Percentiles rank a stretch among this genome's conserved stretches.
phyloP scores from a whole-genome alignment of 92 coral and sea anemone species.

The Actinernus sp. region DNA sequence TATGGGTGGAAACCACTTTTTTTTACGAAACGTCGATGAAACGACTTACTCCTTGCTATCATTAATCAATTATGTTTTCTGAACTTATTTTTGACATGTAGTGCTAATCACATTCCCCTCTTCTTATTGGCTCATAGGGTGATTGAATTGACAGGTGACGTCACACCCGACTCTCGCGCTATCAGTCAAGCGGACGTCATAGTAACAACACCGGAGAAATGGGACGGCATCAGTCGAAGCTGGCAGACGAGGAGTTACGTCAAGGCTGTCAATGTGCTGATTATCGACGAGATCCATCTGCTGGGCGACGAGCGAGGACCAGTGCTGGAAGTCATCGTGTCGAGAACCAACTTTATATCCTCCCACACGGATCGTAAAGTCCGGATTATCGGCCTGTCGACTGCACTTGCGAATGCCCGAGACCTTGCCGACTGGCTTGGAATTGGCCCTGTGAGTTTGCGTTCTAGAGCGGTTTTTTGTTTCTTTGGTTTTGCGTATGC shows the following conservation, averaged over 20 bases:
- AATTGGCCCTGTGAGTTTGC: slow-evolving; percentile 71
- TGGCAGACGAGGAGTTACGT: slow-evolving; percentile 99
- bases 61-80: no score
- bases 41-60: no score
- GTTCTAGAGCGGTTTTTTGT: no score
- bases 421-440: slow-evolving; percentile 99
- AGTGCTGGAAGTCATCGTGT: slow-evolving; percentile 97
- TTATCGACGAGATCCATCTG: slow-evolving; percentile 97
- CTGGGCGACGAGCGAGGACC: slow-evolving; percentile 99
- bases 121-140: no score
- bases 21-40: no score
- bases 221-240: slow-evolving; percentile 99
- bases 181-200: slow-evolving; percentile 98
- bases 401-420: slow-evolving; percentile 96
- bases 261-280: slow-evolving; percentile 86
- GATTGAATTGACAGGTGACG: slow-evolving; percentile 97
- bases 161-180: slow-evolving; percentile 98
- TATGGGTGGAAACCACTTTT: no score
- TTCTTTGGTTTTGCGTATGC: no score
- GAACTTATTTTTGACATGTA: no score
- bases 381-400: slow-evolving; percentile 92
- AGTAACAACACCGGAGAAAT: slow-evolving; percentile 98
- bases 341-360: slow-evolving; percentile 97
- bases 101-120: no score
- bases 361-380: slow-evolving; percentile 96